phyloP scores from a whole-genome alignment of 2,888 invertebrate genomes.

The Scrobipalpa atriplicella region DNA sequence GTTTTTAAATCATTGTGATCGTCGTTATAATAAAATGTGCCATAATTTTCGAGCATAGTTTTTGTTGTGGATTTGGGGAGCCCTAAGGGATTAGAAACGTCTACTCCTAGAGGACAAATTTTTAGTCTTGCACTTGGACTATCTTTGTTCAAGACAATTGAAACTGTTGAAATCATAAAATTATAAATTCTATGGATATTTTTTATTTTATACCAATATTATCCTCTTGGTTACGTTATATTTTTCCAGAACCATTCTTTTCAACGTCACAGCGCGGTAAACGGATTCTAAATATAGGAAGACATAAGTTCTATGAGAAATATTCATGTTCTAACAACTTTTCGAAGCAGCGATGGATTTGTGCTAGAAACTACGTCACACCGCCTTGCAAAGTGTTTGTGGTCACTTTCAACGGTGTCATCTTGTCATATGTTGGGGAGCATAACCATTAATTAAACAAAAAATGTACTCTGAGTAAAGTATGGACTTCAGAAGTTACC shows the following conservation, averaged over 20 bases:
- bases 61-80: no score
- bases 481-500: no score
- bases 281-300: constrained; percentile 32
- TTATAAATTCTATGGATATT: not conserved
- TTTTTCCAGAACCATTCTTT: constrained; percentile 29
- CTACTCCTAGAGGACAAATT: no score
- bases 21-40: not conserved
- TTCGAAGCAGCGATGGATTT: constrained; percentile 26
- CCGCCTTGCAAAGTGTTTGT: constrained; percentile 31
- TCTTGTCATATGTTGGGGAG: constrained; percentile 7
- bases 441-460: constrained; percentile 17
- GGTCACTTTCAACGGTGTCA: constrained; percentile 26
- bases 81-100: no score
- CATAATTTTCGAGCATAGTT: no score
- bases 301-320: constrained; percentile 29
- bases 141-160: no score
- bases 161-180: no score
- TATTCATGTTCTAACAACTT: not conserved
- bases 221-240: not conserved
- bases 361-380: constrained; percentile 30
- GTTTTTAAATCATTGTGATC: not conserved
- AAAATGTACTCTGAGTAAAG: no score
- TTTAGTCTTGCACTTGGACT: no score
- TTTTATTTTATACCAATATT: not conserved
- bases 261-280: constrained; percentile 35